Evolutionary conservation across 2,113 vertebrate species (phyloP), one percentile per base, ranked within the genome.

Genomic region (Sturnira hondurensis): DNA sequence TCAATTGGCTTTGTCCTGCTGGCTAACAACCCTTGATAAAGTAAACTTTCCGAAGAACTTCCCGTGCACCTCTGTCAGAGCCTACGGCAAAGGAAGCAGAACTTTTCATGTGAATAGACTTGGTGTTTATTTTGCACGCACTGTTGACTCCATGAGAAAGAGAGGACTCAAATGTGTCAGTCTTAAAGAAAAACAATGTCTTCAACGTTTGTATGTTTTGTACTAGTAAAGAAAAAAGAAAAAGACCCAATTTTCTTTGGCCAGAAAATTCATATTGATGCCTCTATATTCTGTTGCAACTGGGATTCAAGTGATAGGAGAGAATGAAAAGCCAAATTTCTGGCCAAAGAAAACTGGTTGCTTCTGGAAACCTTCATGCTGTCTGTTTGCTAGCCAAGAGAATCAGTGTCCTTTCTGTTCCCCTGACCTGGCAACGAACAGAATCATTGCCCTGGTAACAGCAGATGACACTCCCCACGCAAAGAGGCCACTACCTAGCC

Each of bases 321-420:
- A 38, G 8, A 67, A 31, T 43, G 33, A 28, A 71, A 94, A 94
- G 84, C 76, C 17, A 71, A 93, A 86, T 31, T 54, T 90, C 43
- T 90, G 67, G 71, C 88, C 92, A 74, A 97, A 91, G 73, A 74
- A 90, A 20, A 94, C 13, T 77, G 22, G 28, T 70, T 94, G 45
- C 81, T 96, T 86, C 76, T 90, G 74, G 80, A 96, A 96, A 96
- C 74, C 11, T 36, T 36, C 90, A 68, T n/a, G 38, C 68, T 94
- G 19, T 88, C 58, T 78, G 47, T 90, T 89, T 77, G 90, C 61
- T 81, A 92, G 95, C 77, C 77, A 94, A 95, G 77, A 95, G 95
- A 92, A 95, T 45, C 87, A 38, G 74, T 19, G 12, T 84, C 58
- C 7, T 63, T 45, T 91, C 95, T 33, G 6, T 80, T 96, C 93